A percentile compares a stretch with the other conserved stretches of the same genome.
phyloP scores from a whole-genome alignment of 1,140 invertebrate genomes.

The Stratiolaelaps scimitus region DNA sequence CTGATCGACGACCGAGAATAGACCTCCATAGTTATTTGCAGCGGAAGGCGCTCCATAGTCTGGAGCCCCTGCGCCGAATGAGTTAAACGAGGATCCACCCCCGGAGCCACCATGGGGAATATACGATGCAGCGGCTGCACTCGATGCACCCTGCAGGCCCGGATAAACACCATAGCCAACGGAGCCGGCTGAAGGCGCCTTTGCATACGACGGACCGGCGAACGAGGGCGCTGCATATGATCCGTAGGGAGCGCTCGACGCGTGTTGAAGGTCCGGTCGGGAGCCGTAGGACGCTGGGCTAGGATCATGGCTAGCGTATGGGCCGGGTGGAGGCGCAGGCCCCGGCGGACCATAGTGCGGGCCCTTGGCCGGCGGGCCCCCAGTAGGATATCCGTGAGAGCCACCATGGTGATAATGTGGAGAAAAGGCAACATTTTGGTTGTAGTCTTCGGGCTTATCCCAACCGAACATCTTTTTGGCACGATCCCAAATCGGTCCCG shows the following conservation, averaged over 20 bases:
- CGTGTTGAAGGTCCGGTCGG: constrained; percentile 5
- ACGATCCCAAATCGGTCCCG: constrained; percentile 22
- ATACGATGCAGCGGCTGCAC: background rate
- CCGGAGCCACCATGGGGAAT: background rate
- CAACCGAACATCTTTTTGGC: constrained; percentile 16
- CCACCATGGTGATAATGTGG: background rate
- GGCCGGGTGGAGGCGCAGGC: background rate
- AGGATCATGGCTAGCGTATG: background rate
- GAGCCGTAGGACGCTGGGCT: too few species aligned
- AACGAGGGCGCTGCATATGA: constrained; percentile 9
- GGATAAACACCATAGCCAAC: background rate
- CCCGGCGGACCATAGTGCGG: constrained; percentile 5
- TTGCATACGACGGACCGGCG: constrained; percentile 12
- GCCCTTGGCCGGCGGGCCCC: background rate
- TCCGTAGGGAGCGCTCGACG: constrained; percentile 14
- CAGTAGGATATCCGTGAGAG: constrained; percentile 1
- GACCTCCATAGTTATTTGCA: constrained; percentile 1
- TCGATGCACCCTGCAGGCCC: background rate
- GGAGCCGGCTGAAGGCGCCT: background rate
- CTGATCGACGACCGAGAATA: constrained; percentile 26
- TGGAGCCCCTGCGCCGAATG: too few species aligned
- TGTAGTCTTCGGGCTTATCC: constrained; percentile 23
- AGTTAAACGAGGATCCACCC: too few species aligned
- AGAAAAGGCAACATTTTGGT: constrained; percentile 4
- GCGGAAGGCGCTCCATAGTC: constrained; percentile 4